Base-by-base conservation (phyloP, 2,113 vertebrate species). In the Cygnus buccinator region DNA sequence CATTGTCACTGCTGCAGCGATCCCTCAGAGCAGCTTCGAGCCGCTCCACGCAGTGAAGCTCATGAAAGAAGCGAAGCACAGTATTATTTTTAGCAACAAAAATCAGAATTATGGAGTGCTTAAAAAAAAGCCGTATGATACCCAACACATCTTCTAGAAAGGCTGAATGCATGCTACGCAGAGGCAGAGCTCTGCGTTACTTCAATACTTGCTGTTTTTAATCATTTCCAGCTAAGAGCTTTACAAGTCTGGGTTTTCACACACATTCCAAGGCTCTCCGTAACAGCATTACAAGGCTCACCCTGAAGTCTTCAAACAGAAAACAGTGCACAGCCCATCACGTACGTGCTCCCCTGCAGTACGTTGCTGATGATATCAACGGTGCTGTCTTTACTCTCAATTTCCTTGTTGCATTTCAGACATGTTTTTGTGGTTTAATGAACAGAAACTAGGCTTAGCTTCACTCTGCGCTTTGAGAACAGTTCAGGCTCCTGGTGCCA, bases 381-480 rank as follows among this genome's bases (percentile, higher is more conserved):
- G 2, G 14, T 18, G 54, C 87, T 52, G 79, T 7, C 87, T 65
- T 13, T 14, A 33, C 10, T 67, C 94, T 93, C 82, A 33, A 68
- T 70, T 95, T 96, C 96, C 94, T 82, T 5, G 35, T 25, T 87
- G 79, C 80, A 54, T 70, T 78, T 95, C 52, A 46, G 91, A 86
- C 77, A 73, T 94, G 92, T 73, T 94, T 96, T 76, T 92, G 94
- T 94, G 95, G 96, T 95, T 94, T 96, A 11, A 44, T 73, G 90
- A 96, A 96, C 50, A 0, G 74, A 96, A 96, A 96, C 80, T 8
- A 89, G 81, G 28, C 29, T 55, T 31, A 0, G 84, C 84, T 79
- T 75, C 1, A 2, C 79, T 68, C 25, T 5, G 41, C 19, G 77
- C 89, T 84, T 25, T 28, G 57, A 58, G 79, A 81, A 9, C 37